phyloP scores from a whole-genome alignment of 2,797 vertebrate species.

The Coregonus sp. region DNA sequence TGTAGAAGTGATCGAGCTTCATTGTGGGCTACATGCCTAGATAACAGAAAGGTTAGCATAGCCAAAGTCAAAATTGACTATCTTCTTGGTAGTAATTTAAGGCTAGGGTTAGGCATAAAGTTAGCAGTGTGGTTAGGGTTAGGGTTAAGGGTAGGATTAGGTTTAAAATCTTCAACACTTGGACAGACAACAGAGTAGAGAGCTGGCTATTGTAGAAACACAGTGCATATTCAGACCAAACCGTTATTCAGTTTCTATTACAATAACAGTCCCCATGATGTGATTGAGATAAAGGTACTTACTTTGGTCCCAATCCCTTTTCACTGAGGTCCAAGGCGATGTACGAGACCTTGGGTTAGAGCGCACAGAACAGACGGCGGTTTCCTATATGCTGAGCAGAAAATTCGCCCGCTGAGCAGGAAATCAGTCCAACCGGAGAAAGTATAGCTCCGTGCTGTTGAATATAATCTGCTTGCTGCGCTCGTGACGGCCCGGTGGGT shows the following conservation, averaged over 20 bases:
- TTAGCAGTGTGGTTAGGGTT: too few species aligned
- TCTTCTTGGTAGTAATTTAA: too few species aligned
- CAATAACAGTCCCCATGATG: not conserved
- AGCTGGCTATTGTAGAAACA: not conserved
- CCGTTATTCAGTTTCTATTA: not conserved
- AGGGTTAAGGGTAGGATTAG: too few species aligned
- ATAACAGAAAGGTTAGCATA: not conserved
- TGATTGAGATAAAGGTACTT: slow-evolving; percentile 57
- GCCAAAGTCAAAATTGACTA: too few species aligned
- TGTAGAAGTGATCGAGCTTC: not conserved
- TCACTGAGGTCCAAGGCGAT: not conserved
- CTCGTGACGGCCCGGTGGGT: not conserved
- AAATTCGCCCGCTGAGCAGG: slow-evolving; percentile 13
- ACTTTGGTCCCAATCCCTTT: slow-evolving; percentile 53
- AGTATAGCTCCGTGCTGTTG: slow-evolving; percentile 48
- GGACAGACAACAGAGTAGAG: not conserved
- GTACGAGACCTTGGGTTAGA: not conserved
- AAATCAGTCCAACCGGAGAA: slow-evolving; percentile 17
- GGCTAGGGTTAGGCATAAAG: too few species aligned
- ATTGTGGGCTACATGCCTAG: not conserved
- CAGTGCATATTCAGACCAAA: not conserved
- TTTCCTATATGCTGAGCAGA: not conserved
- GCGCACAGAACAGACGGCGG: not conserved
- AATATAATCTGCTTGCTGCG: slow-evolving; percentile 26
- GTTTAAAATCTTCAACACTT: not conserved